Evolutionary conservation across 2,888 invertebrate species (phyloP).

Genomic region (Calephelis perditalis): DNA sequence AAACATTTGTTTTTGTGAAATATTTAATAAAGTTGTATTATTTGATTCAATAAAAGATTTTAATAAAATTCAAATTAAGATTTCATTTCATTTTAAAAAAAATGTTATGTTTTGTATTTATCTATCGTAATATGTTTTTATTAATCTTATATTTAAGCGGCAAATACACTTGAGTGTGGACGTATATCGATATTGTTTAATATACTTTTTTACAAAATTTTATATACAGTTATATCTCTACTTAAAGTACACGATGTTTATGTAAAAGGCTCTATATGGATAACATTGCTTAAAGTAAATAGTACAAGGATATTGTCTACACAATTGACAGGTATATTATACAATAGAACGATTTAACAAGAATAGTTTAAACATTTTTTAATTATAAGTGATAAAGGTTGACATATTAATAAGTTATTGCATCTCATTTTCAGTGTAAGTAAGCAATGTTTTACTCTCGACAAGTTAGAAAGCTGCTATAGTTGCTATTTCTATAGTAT

Average conservation of each 20-base stretch:
- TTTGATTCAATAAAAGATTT: too few relatives aligned
- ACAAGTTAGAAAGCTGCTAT: too few relatives aligned
- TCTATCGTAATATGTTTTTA: constrained; percentile 20
- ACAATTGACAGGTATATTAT: constrained; percentile 51
- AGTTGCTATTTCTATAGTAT: too few relatives aligned
- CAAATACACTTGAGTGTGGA: constrained; percentile 54
- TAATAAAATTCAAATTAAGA: too few relatives aligned
- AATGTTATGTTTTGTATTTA: too few relatives aligned
- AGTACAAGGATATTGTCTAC: constrained; percentile 56
- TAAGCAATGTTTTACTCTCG: too few relatives aligned
- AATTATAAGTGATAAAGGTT: background rate
- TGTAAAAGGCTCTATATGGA: background rate
- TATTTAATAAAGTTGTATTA: too few relatives aligned
- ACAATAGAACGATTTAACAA: constrained; percentile 19
- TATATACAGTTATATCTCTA: constrained; percentile 30
- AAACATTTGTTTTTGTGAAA: too few relatives aligned
- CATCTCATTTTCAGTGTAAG: too few relatives aligned
- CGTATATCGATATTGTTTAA: constrained; percentile 57
- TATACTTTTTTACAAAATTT: constrained; percentile 32
- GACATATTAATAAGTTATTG: too few relatives aligned
- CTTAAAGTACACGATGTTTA: constrained; percentile 22
- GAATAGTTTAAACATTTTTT: constrained; percentile 1
- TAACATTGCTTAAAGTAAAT: constrained; percentile 1
- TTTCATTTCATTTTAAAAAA: too few relatives aligned
- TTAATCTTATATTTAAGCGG: constrained; percentile 34